phyloP scores from a whole-genome alignment of 1,140 invertebrate genomes.

The Asobara japonica region DNA sequence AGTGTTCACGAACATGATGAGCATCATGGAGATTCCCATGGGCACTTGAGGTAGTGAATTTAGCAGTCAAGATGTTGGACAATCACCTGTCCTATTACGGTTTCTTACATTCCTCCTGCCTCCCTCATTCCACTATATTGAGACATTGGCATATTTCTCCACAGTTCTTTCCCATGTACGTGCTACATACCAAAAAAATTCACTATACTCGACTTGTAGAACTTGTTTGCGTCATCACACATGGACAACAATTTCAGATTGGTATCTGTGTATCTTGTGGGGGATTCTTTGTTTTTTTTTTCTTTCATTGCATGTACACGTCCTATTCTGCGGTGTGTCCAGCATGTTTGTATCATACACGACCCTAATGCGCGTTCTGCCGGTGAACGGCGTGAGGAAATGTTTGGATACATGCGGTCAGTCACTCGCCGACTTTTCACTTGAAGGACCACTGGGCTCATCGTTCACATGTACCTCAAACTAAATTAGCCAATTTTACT shows the following conservation, averaged over 20 bases:
- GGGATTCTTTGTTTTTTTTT: neutral
- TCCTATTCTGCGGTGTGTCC: neutral
- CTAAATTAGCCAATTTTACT: neutral
- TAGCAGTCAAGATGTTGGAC: neutral
- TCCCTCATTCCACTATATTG: neutral
- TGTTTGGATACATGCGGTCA: slow-evolving; percentile 39
- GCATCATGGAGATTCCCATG: neutral
- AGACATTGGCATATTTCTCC: neutral
- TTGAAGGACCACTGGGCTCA: slow-evolving; percentile 28
- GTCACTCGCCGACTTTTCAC: slow-evolving; percentile 45
- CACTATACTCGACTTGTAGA: neutral
- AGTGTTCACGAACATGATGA: neutral
- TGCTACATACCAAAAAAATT: neutral
- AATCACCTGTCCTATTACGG: slow-evolving; percentile 1
- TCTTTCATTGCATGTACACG: slow-evolving; percentile 18
- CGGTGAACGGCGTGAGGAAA: slow-evolving; percentile 42
- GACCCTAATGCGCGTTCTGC: slow-evolving; percentile 41
- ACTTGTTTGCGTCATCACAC: neutral
- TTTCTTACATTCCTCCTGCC: neutral
- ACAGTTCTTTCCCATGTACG: neutral
- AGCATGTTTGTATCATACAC: neutral
- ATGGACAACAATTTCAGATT: neutral
- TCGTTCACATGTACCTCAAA: neutral
- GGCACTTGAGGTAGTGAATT: neutral
- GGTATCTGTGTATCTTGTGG: neutral